These are phyloP conservation scores for Neopelma chrysocephalum DNA, from an alignment of 2,797 vertebrate genomes.

Conservation along the genomic window DNA sequence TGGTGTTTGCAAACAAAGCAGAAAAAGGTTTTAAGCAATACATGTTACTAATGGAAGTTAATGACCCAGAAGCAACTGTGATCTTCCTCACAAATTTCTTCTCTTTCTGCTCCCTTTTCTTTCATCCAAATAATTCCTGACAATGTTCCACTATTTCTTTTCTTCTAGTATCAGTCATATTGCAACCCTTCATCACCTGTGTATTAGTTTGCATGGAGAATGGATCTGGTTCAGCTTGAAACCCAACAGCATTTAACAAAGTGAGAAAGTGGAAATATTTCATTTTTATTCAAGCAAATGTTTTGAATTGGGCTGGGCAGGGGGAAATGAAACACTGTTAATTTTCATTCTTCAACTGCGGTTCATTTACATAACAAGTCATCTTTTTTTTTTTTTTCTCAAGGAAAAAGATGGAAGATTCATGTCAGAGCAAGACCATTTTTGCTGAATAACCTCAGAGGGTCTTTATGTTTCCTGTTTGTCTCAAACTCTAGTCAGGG, in stretches of 20 bases:
- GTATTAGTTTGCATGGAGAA: neutral
- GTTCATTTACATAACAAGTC: neutral
- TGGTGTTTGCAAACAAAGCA: neutral
- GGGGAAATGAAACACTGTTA: neutral
- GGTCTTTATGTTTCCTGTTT: neutral
- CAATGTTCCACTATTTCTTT: accelerated
- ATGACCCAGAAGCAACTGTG: neutral
- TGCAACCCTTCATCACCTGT: neutral
- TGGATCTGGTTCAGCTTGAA: neutral
- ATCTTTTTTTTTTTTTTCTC: neutral
- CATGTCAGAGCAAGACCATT: neutral
- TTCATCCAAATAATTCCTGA: neutral
- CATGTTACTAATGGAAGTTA: neutral
- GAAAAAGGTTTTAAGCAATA: neutral
- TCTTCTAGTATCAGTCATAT: neutral
- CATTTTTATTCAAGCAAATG: neutral
- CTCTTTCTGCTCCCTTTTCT: neutral
- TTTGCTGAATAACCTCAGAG: neutral
- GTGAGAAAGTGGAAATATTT: neutral
- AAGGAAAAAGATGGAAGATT: neutral
- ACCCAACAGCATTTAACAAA: neutral
- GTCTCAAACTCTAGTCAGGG: neutral
- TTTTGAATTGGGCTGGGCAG: neutral
- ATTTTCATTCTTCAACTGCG: neutral
- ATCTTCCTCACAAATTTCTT: neutral